phyloP scores from a whole-genome alignment of 2,888 invertebrate genomes.

The Machimus rusticus region DNA sequence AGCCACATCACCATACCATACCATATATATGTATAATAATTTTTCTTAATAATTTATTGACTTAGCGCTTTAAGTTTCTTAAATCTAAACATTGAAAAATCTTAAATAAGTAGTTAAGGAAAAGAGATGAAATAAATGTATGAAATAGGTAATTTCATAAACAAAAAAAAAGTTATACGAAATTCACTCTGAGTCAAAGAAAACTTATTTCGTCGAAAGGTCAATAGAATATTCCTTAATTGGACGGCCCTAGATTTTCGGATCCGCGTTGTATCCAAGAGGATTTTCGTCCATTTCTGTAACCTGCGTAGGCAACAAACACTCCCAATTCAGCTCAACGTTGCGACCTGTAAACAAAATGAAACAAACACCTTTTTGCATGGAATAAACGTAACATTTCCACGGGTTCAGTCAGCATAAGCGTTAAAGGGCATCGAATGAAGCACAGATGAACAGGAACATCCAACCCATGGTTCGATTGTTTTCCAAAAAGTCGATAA shows the following conservation, averaged over 20 bases:
- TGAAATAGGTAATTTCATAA: too few relatives aligned
- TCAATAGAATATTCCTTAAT: neutral
- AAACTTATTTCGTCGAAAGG: neutral
- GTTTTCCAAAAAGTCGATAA: neutral
- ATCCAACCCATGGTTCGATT: neutral
- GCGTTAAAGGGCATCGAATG: neutral
- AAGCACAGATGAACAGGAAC: neutral
- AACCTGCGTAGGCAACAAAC: neutral
- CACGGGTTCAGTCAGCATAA: neutral
- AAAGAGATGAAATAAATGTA: too few relatives aligned
- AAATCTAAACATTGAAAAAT: too few relatives aligned
- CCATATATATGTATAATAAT: too few relatives aligned
- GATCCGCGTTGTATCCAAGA: neutral
- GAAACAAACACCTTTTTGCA: neutral
- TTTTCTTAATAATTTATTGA: too few relatives aligned
- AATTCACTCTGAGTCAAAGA: too few relatives aligned
- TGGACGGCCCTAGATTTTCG: neutral
- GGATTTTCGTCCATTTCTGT: neutral
- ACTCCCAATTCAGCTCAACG: neutral
- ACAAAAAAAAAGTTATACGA: too few relatives aligned
- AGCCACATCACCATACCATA: too few relatives aligned
- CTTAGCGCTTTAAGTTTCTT: too few relatives aligned
- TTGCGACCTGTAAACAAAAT: neutral
- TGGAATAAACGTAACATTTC: neutral
- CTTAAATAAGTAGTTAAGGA: too few relatives aligned